Base-by-base conservation (phyloP, 2,888 invertebrate species). In the Calliphora vomitoria region DNA sequence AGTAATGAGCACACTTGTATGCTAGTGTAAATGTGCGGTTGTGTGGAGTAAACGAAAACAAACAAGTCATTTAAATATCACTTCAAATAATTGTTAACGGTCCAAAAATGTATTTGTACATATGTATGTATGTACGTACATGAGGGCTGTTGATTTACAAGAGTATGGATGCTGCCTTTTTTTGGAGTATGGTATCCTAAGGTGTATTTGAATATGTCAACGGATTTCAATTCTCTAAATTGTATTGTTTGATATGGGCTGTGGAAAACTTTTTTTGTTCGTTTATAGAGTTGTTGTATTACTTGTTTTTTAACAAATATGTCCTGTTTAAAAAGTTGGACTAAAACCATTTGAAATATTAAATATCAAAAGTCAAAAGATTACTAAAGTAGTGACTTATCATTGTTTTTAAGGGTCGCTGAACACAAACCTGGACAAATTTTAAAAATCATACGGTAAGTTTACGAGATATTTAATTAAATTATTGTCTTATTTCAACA, bases 51-150 rank as follows among this genome's bases (percentile, higher is more conserved):
- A 50, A 64, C 10, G 20, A 20, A 74, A 50, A 18, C 62, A 79
- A n/a, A 71, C 44, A 47, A 69, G 41, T 66, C 47, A n/a, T 72
- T 81, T 72, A 31, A 81, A 53, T 20, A 72, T 72, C 38, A 64
- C 25, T 53, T 41, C 62, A 81, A 81, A 72, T 55, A 81, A 64
- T 41, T 20, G 60, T n/a, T 50, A 71, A 69, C 60, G 69, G 41
- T 35, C 60, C 47, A 71, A 80, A 80, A 25, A 71, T 50, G 18
- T 62, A 50, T 50, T 55, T 50, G 31, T 18, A 11, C 10, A 44
- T 25, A 13, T 31, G 3, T 35, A 35, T 35, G 5, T 35, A 35
- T 5, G 15, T 15, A 8, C 1, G 0, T 8, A 15, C 1, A 62
- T n/a, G 58, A 11, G 44, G 31, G 25, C 10, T 20, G 41, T 25